Evolutionary conservation across 2,113 vertebrate species (phyloP), one percentile per base, ranked within the genome.

Genomic region (Sciurus niger): DNA sequence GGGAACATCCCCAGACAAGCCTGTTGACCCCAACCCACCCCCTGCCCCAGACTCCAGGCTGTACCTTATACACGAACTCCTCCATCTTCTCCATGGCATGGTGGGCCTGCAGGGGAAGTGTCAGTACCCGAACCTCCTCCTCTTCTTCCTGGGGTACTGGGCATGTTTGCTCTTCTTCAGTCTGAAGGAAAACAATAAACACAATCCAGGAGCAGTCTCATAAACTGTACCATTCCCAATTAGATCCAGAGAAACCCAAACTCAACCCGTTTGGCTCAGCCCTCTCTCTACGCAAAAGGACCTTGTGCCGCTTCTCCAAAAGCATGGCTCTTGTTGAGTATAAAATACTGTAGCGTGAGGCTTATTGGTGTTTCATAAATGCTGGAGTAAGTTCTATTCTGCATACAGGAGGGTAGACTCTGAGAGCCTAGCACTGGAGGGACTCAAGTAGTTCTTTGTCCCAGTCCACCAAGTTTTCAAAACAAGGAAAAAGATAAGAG

Each of bases 31-130:
- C 37, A 48, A 48, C 46, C 46, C 46, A 48, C 46, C 46, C 46
- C 6, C 46, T 48, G 40, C 46, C 46, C 46, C 46, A 48, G 46
- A 48, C 9, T 0, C 0, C 0, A 0, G 12, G 24, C 80, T 63
- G 40, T 1, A 99, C 99, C 99, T 99, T 99, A 68, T 99, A 99
- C 17, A 99, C 99, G 2, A 99, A 99, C 95, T 99, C 99, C 30
- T 99, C 99, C 99, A 99, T 99, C 98, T 99, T 99, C 96, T 99
- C 99, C 99, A 99, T 99, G 37, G 99, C 99, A 8, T 99, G 99
- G 79, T 99, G 99, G 67, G 99, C 99, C 95, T 99, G 99, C 73
- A 99, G 98, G 4, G 99, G 99, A 24, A 99, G 97, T 0, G 99
- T 99, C 55, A 99, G 98, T 28, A 99, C 98, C 0, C 98, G 98